Evolutionary conservation across 2,113 vertebrate genomes (phyloP), one percentile per base, ranked within the genome.

Genomic region (Chlorodrepanis virens): DNA sequence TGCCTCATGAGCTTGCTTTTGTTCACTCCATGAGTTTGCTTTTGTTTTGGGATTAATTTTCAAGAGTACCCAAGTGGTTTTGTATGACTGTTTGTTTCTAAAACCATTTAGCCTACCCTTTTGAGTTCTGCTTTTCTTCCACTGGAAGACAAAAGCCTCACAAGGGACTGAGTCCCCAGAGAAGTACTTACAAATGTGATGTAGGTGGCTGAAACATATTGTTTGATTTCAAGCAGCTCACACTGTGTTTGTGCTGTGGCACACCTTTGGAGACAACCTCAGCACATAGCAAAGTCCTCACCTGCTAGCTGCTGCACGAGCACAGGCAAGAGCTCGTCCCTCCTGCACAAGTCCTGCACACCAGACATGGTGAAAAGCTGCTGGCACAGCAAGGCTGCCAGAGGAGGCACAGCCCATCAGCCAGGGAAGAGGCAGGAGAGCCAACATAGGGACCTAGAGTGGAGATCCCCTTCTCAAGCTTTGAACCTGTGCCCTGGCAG

Each of bases 31-130:
- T 72, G 64, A 78, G 25, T 63, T 89, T 89, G 23, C 19, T 92
- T 93, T 94, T 76, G 65, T 35, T 93, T 82, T 76, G 74, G 80
- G 87, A 95, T 85, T 83, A 89, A 91, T 93, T 94, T 94, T 33
- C 49, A 72, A 75, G 56, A 79, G 49, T 44, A 40, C 54, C 65
- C 40, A 53, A 71, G 53, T 89, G 63, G 53, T 17, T 93, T 91
- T 68, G 17, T 50, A 27, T 57, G 37, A 22, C 40, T 81, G 24
- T 71, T 95, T 89, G 67, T 80, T 93, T 83, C 78, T 89, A 71
- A 94, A 91, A 94, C 11, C 42, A 56, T 65, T 91, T 70, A 79
- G 37, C 45, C 27, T 61, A 40, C 61, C 44, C 81, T 92, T 91
- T 49, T 64, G 45, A 87, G 76, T 75, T 81, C 65, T 56, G 15